Evolutionary conservation across 1,140 invertebrate species (phyloP).

Genomic region (Manduca sexta): DNA sequence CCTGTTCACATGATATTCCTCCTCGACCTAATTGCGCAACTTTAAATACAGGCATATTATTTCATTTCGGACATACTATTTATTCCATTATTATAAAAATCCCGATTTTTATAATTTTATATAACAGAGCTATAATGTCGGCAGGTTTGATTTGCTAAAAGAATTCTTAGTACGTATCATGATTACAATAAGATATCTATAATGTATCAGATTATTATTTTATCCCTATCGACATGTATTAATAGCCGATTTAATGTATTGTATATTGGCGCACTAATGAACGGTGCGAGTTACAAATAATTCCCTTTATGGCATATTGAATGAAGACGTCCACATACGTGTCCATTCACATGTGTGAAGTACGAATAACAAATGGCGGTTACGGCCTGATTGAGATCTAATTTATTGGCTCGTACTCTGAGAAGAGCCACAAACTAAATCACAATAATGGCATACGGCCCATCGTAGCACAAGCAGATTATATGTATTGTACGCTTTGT

Average conservation of each 20-base stretch:
- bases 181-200: too few species aligned
- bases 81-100: too few species aligned
- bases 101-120: too few species aligned
- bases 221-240: too few species aligned
- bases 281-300: background rate
- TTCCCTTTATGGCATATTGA: conserved; percentile 8
- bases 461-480: conserved; percentile 23
- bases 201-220: too few species aligned
- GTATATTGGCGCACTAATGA: background rate
- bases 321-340: conserved; percentile 10
- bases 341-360: conserved; percentile 23
- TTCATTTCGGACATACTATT: too few species aligned
- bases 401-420: conserved; percentile 59
- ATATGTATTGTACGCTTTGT: conserved; percentile 16
- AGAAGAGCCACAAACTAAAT: conserved; percentile 57
- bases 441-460: conserved; percentile 57
- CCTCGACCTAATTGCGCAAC: too few species aligned
- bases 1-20: too few species aligned
- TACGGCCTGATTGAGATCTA: conserved; percentile 61
- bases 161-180: too few species aligned
- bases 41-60: too few species aligned
- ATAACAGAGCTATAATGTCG: too few species aligned
- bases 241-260: background rate
- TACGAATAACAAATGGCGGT: conserved; percentile 53
- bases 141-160: too few species aligned